Base-by-base conservation (phyloP, 2,888 invertebrate species). In the Drosophila longiperda region DNA sequence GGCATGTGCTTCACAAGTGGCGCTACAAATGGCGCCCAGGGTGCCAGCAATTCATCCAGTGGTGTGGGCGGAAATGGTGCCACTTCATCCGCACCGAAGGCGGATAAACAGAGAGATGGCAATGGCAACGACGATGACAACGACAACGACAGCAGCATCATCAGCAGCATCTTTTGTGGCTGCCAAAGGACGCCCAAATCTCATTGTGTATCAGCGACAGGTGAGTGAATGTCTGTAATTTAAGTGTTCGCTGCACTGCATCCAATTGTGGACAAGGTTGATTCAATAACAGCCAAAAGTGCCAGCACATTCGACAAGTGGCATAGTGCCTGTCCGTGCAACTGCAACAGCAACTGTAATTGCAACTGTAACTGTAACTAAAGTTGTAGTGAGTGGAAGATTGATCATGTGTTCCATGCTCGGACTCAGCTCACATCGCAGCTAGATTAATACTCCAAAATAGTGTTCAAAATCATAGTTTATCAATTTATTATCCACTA, bases 121-220 rank as follows among this genome's bases (percentile, higher is more conserved):
- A 29, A 29, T 4, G 29, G 29, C 29, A 29, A 29, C 4, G 29
- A 29, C 1, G 29, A 29, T 6, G 29, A 29, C 11, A 32, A 26
- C 5, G 34, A 8, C 52, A 26, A n/a, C 54, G 83, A 84, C 53
- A 72, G 67, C 26, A 75, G 74, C 15, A 45, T 45, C 17, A 66
- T 61, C 29, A 79, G 71, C 12, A 76, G 88, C 50, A 90, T 91
- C 42, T 80, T 93, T 57, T 93, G 93, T 68, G 93, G 93, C 50
- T 93, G 93, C 80, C 92, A 92, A 53, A 88, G 91, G 72, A 93
- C 93, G 34, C 93, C 93, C 69, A 93, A 92, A 86, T 93, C 93
- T 73, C 93, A 93, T 82, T 93, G 93, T 90, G 91, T 93, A 87
- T 93, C 93, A 77, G 93, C 93, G 77, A 92, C 93, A 90, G 93